Evolutionary conservation across 2,888 invertebrate species (phyloP), one percentile per base, ranked within the genome.

Genomic region (Nesidiocoris tenuis): DNA sequence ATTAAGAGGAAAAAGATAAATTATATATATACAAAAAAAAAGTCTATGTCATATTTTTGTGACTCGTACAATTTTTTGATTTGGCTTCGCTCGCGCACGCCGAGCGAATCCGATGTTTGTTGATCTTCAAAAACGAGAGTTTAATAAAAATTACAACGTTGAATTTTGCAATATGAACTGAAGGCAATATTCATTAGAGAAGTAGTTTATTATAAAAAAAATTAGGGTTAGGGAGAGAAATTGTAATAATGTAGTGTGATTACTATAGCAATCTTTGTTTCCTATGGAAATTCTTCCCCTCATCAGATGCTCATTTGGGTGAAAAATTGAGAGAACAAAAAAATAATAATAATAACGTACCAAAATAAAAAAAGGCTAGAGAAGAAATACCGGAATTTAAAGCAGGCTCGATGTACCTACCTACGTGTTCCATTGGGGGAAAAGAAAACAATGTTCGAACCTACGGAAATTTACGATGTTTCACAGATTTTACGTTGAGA

Each of bases 121-220:
- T 72, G n/a, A 39, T 72, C 39, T 61, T 56, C 24, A 61, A 72
- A 63, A 21, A 75, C 74, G 39, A 39, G 39, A 64, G 55, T 67
- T 39, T 56, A 57, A 16, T 54, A 7, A 74, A 54, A 77, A 68
- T 39, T 77, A 77, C 75, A 39, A 56, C 75, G 68, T 75, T 77
- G 77, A 77, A 75, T 63, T 63, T 78, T 78, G 77, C 77, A 78
- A 78, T 78, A 78, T 78, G 77, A 78, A 78, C 74, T 76, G 76
- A 78, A 74, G 77, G 77, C 77, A 78, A 78, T 78, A 78, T 78
- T 76, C 54, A 76, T 57, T 78, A 78, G 78, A 39, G 74, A 61
- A 55, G n/a, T n/a, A n/a, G n/a, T n/a, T n/a, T 78, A 78, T 76
- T 72, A 39, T 61, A 63, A 25, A n/a, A 70, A 61, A 75, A 39